These are phyloP conservation scores for Caenorhabditis sp. DNA, from an alignment of 2,888 invertebrate species.

Conservation along the genomic window DNA sequence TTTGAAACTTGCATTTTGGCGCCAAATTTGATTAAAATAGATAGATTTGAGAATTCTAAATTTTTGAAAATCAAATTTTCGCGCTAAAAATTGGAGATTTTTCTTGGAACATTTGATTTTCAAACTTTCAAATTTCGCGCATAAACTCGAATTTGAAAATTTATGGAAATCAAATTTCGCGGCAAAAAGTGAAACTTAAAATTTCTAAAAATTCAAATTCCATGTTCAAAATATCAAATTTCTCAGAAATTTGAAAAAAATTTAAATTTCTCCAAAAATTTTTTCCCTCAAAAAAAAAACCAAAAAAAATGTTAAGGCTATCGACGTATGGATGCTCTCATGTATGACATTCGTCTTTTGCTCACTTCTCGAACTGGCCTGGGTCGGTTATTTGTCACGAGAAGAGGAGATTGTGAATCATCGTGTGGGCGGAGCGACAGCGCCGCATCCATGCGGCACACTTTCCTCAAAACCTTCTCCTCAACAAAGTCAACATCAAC, in stretches of 20 bases:
- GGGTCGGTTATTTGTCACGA: conserved; percentile 67
- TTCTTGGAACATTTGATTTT: neutral
- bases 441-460: conserved; percentile 8
- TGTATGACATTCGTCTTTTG: conserved; percentile 71
- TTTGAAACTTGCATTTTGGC: neutral
- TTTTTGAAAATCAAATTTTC: too few species aligned
- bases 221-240: neutral
- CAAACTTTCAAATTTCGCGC: too few species aligned
- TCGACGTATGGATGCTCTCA: conserved; percentile 70
- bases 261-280: conserved; percentile 3
- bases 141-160: neutral
- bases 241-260: neutral
- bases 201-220: neutral
- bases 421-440: too few species aligned
- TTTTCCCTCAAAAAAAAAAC: neutral
- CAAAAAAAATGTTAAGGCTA: conserved; percentile 43
- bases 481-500: conserved; percentile 11
- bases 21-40: neutral
- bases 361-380: conserved; percentile 68
- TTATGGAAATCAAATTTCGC: neutral
- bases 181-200: neutral
- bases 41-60: too few species aligned
- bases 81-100: neutral
- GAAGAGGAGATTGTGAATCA: conserved; percentile 42
- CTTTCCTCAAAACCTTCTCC: conserved; percentile 37